Conservation (phyloP, 1,140 invertebrate species). For the Aphis craccivora region DNA sequence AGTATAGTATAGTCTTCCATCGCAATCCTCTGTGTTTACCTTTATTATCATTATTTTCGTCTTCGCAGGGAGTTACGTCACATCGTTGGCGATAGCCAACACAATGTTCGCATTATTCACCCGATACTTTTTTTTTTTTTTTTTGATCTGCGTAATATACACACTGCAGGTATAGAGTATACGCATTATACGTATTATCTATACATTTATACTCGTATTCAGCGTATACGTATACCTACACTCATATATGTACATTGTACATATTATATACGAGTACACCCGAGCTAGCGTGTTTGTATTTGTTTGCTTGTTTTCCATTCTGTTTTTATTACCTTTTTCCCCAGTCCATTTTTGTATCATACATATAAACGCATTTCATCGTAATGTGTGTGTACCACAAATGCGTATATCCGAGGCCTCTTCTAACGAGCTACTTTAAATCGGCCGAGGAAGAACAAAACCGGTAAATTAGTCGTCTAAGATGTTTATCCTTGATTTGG, state of each 20-base stretch:
- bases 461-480: constrained; percentile 50
- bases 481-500: constrained; percentile 27
- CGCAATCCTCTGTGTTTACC: not conserved
- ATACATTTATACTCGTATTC: not conserved
- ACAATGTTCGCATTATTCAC: constrained; percentile 51
- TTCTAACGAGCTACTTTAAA: constrained; percentile 24
- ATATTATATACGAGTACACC: not conserved
- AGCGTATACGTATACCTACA: not conserved
- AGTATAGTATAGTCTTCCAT: not conserved
- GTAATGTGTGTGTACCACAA: not conserved
- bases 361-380: not conserved
- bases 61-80: not conserved
- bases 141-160: not conserved
- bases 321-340: not conserved
- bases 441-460: constrained; percentile 18
- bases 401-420: not conserved
- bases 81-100: not conserved
- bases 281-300: not conserved
- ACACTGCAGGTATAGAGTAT: not conserved
- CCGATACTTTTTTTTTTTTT: not conserved
- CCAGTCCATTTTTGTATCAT: not conserved
- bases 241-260: not conserved
- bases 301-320: constrained; percentile 24
- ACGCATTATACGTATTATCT: not conserved
- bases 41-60: not conserved